Evolutionary conservation across 2,113 vertebrate species (phyloP), one percentile per base, ranked within the genome.

Genomic region (Melozone crissalis): DNA sequence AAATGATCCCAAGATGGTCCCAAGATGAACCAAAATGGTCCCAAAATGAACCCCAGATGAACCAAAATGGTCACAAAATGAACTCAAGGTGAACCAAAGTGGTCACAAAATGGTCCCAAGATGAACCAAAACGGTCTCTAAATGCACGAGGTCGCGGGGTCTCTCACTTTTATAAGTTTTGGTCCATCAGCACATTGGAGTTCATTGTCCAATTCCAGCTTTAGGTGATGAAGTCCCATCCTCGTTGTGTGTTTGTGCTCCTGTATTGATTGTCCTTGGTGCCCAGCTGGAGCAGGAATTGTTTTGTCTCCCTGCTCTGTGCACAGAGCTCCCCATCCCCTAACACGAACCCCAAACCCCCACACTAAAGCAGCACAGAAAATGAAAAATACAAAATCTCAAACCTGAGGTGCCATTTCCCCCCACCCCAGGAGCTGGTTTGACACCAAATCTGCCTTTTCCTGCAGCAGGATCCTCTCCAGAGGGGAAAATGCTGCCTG

Each of bases 401-500:
- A 58, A 10, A n/a, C 21, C 33, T 23, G 55, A 58, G 55, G 55
- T 1, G 7, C 7, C 55, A 23, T 15, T 33, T 33, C 54, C 54
- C 13, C 52, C 18, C 18, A 28, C 28, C 19, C 30, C 8, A 1
- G 54, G 54, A 55, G 54, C 54, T 33, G 55, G 8, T 33, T 23
- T 23, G 75, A 7, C 46, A 10, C 77, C 28, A 0, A 1, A 8
- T 9, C 28, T 2, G 15, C 30, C 16, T 46, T 16, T 33, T 59
- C 68, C 49, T 10, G 39, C 39, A 39, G 39, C 39, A 39, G 39
- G 39, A 39, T 59, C 68, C 49, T 10, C 23, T 75, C 47, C 3
- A 0, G 17, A 33, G 49, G 22, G 35, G 7, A 31, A 18, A 3
- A 4, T 0, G 19, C 39, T 33, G 7, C 0, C 0, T 13, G 35